phyloP scores from a whole-genome alignment of 2,888 invertebrate species.

The Drosophila austrosaltans region DNA sequence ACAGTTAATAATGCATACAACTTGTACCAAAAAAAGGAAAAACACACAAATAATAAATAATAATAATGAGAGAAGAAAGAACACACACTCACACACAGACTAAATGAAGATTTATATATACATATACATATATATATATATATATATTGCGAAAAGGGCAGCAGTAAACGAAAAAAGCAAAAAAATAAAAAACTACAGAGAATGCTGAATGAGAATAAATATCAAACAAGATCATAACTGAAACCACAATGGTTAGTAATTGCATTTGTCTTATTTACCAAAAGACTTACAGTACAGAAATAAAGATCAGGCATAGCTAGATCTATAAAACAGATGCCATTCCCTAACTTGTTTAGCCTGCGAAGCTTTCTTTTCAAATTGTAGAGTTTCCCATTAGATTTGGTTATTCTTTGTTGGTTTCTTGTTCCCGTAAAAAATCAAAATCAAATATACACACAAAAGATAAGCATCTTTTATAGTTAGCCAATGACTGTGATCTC shows the following conservation, averaged over 20 bases:
- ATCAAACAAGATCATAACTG: constrained; percentile 59
- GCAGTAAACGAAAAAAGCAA: constrained; percentile 28
- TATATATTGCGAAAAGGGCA: constrained; percentile 39
- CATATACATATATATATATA: constrained; percentile 41
- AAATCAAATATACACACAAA: background rate
- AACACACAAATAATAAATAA: constrained; percentile 27
- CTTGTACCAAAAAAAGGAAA: constrained; percentile 65
- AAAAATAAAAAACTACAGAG: constrained; percentile 50
- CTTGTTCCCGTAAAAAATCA: background rate
- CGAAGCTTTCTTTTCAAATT: too few species aligned
- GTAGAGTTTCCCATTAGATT: too few species aligned
- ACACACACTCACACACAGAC: constrained; percentile 43
- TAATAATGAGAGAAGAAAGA: constrained; percentile 4
- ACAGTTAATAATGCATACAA: constrained; percentile 55
- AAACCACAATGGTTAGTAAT: background rate
- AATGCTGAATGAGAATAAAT: constrained; percentile 69
- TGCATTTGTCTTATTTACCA: background rate
- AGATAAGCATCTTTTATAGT: too few species aligned
- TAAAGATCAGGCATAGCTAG: background rate
- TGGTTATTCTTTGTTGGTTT: too few species aligned
- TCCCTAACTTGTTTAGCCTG: too few species aligned
- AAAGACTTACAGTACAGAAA: background rate
- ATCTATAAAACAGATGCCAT: too few species aligned
- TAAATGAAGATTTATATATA: constrained; percentile 54
- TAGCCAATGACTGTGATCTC: too few species aligned